Evolutionary conservation across 2,797 vertebrate species (phyloP).

Genomic region (Kryptolebias ocellatus): DNA sequence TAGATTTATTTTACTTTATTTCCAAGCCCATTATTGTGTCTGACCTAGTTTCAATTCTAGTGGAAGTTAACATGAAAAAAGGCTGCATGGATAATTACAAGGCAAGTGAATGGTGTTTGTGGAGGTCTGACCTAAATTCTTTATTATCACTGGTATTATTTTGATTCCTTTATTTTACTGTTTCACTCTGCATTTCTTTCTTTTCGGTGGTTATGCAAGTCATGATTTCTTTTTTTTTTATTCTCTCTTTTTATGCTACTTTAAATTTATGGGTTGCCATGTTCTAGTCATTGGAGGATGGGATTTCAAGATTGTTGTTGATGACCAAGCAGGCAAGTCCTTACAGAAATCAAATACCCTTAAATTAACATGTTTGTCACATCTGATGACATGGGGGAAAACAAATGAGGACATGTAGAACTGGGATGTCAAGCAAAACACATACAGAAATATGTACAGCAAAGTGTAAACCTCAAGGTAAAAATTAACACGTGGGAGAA

Average conservation of each 20-base stretch:
- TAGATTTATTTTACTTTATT: constrained; percentile 21
- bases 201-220: neutral
- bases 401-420: no score
- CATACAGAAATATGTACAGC: no score
- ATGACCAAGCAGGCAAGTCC: no score
- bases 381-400: no score
- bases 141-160: neutral
- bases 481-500: no score
- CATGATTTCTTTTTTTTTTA: neutral
- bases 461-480: no score
- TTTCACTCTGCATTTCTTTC: neutral
- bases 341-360: no score
- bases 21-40: constrained; percentile 2
- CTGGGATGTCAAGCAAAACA: no score
- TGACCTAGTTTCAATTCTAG: constrained; percentile 22
- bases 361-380: no score
- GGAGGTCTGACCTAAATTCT: constrained; percentile 4
- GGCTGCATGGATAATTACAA: constrained; percentile 23
- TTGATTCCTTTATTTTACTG: neutral
- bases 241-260: neutral
- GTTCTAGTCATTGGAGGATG: no score
- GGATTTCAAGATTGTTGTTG: no score
- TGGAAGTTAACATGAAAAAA: constrained; percentile 16
- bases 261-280: neutral
- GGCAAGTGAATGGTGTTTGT: constrained; percentile 7